Evolutionary conservation across 2,113 vertebrate species (phyloP).

Genomic region (Neogobius melanostomus): DNA sequence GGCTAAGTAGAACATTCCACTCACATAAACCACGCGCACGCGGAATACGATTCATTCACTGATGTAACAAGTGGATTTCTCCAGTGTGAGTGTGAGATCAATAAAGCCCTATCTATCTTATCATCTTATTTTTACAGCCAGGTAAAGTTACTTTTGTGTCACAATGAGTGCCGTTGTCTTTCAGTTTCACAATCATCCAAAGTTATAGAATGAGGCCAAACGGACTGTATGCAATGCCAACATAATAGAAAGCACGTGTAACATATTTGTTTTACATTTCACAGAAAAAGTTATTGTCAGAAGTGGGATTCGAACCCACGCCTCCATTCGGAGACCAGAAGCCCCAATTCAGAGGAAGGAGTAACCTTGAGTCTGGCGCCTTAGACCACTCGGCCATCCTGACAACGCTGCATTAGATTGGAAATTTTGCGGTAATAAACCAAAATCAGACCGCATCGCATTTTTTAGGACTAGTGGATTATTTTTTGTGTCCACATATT

Average conservation of each 20-base stretch:
- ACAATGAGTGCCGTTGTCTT: no score
- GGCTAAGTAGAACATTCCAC: no score
- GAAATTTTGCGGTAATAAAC: fast-evolving
- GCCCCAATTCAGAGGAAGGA: conserved; percentile 61
- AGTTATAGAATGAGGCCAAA: not conserved
- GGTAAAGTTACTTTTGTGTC: no score
- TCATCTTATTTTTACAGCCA: no score
- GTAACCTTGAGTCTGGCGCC: conserved; percentile 77
- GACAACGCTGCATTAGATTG: conserved; percentile 35
- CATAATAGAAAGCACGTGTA: not conserved
- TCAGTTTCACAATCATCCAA: not conserved
- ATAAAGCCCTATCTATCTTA: no score
- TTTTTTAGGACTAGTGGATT: not conserved
- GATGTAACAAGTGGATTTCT: no score
- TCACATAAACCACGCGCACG: no score
- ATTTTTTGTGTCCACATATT: not conserved
- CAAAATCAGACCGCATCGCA: not conserved
- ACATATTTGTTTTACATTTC: not conserved
- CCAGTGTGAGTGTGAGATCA: no score
- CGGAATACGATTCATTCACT: no score
- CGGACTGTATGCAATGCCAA: not conserved
- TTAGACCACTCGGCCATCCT: conserved; percentile 81
- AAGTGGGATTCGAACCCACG: conserved; percentile 72
- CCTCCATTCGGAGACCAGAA: conserved; percentile 87
- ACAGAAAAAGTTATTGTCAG: conserved; percentile 47